Evolutionary conservation across 1,140 invertebrate genomes (phyloP).

Genomic region (Bombyx mandarina): DNA sequence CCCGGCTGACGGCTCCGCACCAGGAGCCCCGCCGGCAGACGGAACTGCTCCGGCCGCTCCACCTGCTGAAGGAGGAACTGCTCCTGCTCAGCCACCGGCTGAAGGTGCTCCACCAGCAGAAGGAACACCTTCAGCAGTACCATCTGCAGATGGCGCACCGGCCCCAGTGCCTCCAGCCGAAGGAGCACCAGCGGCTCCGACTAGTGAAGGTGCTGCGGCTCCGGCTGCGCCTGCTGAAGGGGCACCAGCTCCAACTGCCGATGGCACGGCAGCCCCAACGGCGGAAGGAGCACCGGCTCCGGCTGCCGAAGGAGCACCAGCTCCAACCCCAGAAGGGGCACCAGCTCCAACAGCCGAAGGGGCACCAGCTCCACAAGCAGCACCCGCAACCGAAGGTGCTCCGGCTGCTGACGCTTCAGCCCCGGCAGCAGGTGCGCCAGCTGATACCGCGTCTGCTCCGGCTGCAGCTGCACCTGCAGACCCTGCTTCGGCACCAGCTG

Average conservation of each 20-base stretch:
- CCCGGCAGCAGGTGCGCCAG: conserved; percentile 7
- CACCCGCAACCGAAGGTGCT: conserved; percentile 15
- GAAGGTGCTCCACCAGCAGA: conserved; percentile 52
- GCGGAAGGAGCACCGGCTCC: conserved; percentile 18
- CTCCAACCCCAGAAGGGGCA: conserved; percentile 21
- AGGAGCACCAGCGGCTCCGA: conserved; percentile 8
- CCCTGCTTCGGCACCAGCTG: conserved; percentile 12
- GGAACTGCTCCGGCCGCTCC: conserved; percentile 16
- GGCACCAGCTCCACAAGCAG: conserved; percentile 12
- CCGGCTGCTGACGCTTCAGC: conserved; percentile 24
- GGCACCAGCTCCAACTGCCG: conserved; percentile 15
- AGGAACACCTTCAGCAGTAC: conserved; percentile 15
- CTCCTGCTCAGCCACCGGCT: conserved; percentile 24
- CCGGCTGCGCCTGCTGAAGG: conserved; percentile 15
- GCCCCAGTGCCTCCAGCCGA: conserved; percentile 40
- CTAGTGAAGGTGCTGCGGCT: conserved; percentile 9
- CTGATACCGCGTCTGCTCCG: conserved; percentile 7
- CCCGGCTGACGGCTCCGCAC: conserved; percentile 14
- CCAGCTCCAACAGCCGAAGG: conserved; percentile 21
- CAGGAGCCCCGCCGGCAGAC: conserved; percentile 11
- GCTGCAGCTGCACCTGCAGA: conserved; percentile 16
- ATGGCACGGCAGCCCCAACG: conserved; percentile 12
- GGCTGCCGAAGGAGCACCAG: conserved; percentile 19
- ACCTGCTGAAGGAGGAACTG: conserved; percentile 8
- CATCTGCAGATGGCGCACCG: conserved; percentile 26